A percentile compares a stretch with the other conserved stretches of the same genome.
These are phyloP conservation scores for Phytoseiulus persimilis DNA, from an alignment of 2,888 invertebrate genomes.

Conservation along the genomic window DNA sequence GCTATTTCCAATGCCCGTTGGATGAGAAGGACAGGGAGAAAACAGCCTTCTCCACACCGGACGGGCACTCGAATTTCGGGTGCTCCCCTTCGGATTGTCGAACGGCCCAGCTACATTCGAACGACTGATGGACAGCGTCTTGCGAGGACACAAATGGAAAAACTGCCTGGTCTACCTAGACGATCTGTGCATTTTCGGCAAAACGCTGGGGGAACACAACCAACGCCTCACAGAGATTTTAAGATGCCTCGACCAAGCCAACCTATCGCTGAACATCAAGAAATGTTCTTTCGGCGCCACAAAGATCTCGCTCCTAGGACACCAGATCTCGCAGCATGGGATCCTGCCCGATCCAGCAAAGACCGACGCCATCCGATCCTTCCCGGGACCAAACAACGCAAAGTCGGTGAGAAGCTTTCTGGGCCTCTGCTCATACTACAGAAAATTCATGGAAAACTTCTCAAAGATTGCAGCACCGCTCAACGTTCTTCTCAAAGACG, in stretches of 20 bases:
- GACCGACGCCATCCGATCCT: neutral
- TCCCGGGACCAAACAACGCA: neutral
- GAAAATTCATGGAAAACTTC: slow-evolving; percentile 40
- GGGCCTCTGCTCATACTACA: neutral
- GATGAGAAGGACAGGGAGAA: too few relatives aligned
- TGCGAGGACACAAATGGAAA: too few relatives aligned
- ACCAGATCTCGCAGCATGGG: neutral
- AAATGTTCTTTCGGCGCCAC: neutral
- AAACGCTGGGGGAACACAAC: too few relatives aligned
- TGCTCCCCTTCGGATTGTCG: too few relatives aligned
- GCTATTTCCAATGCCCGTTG: too few relatives aligned
- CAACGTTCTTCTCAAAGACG: slow-evolving; percentile 37
- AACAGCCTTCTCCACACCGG: too few relatives aligned
- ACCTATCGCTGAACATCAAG: neutral
- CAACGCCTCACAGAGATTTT: too few relatives aligned
- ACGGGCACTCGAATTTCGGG: too few relatives aligned
- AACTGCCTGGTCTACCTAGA: too few relatives aligned
- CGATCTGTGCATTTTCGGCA: too few relatives aligned
- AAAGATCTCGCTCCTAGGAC: neutral
- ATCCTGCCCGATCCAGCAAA: neutral
- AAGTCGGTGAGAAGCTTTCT: neutral
- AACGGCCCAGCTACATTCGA: too few relatives aligned
- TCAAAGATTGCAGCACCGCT: slow-evolving; percentile 40
- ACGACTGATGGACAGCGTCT: too few relatives aligned
- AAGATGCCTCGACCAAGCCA: neutral